Evolutionary conservation across 1,140 invertebrate genomes (phyloP).

Genomic region (Cydia pomonella): DNA sequence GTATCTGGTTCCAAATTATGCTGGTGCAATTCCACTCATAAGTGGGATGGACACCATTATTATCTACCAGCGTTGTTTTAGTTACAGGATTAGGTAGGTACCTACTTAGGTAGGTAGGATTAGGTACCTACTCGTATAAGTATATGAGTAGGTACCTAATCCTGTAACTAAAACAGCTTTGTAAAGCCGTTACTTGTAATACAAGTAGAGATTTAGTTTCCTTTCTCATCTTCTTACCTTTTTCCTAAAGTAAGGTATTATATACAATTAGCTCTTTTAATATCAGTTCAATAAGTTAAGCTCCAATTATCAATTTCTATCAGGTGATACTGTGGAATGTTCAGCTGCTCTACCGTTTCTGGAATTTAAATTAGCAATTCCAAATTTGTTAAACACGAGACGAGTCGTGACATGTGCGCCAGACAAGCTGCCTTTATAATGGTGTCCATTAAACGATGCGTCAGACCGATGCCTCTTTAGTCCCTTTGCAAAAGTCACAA

Average conservation of each 20-base stretch:
- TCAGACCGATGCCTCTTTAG: not conserved
- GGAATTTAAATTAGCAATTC: slow-evolving; percentile 17
- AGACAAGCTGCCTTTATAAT: not conserved
- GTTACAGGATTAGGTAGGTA: no score
- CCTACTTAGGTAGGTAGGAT: no score
- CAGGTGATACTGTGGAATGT: not conserved
- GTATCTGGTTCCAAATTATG: slow-evolving; percentile 27
- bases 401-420: slow-evolving; percentile 13
- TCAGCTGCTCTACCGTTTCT: not conserved
- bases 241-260: not conserved
- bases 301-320: not conserved
- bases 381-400: slow-evolving; percentile 1
- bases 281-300: not conserved
- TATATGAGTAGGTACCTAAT: no score
- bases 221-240: not conserved
- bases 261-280: not conserved
- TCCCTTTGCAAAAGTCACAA: not conserved
- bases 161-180: not conserved
- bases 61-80: no score
- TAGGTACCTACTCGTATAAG: no score
- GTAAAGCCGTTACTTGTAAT: no score
- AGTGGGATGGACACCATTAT: not conserved
- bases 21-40: not conserved
- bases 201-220: no score
- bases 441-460: slow-evolving; percentile 1